Base-by-base conservation (phyloP, 2,888 invertebrate species). In the Magallana nippona region DNA sequence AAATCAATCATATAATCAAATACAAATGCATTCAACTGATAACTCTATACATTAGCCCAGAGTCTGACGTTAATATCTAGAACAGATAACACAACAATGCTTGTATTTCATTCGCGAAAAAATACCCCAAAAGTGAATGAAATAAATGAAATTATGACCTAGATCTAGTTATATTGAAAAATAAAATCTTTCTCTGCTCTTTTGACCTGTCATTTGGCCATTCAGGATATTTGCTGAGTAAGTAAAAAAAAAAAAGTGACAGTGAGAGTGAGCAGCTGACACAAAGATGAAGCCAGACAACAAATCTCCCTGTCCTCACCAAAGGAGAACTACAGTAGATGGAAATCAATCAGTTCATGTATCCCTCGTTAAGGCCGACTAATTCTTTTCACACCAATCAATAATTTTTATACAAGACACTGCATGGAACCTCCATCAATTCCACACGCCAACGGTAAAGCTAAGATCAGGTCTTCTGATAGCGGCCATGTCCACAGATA, bases 1-100 rank as follows among this genome's bases (percentile, higher is more conserved):
- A 71, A 22, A 71, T 71, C 22, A 71, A 71, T 71, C 71, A 27
- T 8, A 71, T 15, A 71, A 71, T 71, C 71, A 71, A 32, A 71
- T 27, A 71, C 32, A 32, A 71, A 71, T 27, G 27, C 71, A 27
- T 71, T 63, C 13, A 63, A 71, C 71, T 71, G 71, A 71, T 71
- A 71, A 71, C 13, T 32, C 13, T 44, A 13, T 60, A 60, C 60
- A 60, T 60, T 15, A 60, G 60, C 60, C 17, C 11, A 60, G 44
- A 8, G 44, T 44, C 44, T 44, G 44, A 44, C 15, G 10, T 60
- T 13, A 15, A 60, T n/a, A n/a, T 60, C 3, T 15, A 71, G 32
- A 13, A 71, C 27, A 11, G 27, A 27, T 15, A 13, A 22, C 71
- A 71, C 11, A 71, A 19, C 19, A 19, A 60, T 60, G n/a, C n/a